phyloP scores from a whole-genome alignment of 37 sponge, comb jelly and placozoan species.

The Amphimedon queenslandica region DNA sequence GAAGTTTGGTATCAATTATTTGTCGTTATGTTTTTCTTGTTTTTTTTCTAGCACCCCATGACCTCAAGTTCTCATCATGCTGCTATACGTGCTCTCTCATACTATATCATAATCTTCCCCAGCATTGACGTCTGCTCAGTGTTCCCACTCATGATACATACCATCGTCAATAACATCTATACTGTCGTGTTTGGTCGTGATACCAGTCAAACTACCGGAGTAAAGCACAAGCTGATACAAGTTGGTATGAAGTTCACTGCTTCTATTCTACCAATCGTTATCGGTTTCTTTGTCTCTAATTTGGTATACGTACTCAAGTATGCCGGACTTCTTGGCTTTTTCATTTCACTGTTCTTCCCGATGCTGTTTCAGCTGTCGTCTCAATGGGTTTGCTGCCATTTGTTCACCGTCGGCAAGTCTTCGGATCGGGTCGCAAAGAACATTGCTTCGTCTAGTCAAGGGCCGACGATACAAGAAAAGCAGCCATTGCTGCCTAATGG shows the following conservation, averaged over 20 bases:
- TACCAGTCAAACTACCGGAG: constrained; percentile 10
- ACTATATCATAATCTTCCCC: constrained; percentile 79
- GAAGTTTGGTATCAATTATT: too few relatives aligned
- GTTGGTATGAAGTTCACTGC: constrained; percentile 31
- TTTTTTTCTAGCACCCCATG: neutral
- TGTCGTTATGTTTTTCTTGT: too few relatives aligned
- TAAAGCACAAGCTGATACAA: constrained; percentile 17
- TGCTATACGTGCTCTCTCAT: constrained; percentile 47
- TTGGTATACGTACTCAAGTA: constrained; percentile 71
- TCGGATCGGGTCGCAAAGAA: neutral
- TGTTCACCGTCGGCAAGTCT: neutral
- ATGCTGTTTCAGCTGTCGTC: neutral
- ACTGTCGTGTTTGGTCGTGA: constrained; percentile 43
- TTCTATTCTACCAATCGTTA: constrained; percentile 60
- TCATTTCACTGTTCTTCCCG: constrained; percentile 60
- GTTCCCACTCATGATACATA: constrained; percentile 53
- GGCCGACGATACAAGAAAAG: neutral
- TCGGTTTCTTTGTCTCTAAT: constrained; percentile 80
- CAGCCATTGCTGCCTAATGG: neutral
- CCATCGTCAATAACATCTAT: constrained; percentile 71
- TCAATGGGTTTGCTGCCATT: neutral
- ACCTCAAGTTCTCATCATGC: neutral
- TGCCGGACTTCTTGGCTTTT: constrained; percentile 70
- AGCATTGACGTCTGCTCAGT: constrained; percentile 78
- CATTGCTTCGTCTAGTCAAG: neutral